Conservation (phyloP, 64 coral and sea anemone species). For the Exaiptasia diaphana region DNA sequence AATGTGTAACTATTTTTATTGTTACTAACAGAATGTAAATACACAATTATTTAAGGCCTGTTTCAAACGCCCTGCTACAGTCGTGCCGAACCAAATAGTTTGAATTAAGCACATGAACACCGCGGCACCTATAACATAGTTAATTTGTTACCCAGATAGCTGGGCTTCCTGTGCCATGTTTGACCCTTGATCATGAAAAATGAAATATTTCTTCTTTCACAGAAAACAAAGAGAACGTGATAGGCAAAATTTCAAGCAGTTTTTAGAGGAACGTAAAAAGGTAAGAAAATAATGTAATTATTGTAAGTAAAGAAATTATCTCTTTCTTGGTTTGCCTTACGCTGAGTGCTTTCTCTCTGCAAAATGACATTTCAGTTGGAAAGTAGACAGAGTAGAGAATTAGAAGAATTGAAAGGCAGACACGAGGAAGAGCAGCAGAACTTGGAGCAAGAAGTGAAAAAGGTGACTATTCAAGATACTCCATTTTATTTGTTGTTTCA, state of each 20-base stretch:
- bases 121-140: not conserved
- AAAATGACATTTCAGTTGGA: slow-evolving; percentile 19
- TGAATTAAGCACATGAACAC: not conserved
- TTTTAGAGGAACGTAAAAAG: slow-evolving; percentile 65
- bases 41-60: not conserved
- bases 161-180: not conserved
- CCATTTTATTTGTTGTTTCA: not conserved
- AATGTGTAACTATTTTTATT: not conserved
- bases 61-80: not conserved
- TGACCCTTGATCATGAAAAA: not conserved
- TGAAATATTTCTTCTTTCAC: not conserved
- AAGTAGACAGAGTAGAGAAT: slow-evolving; percentile 67
- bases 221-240: slow-evolving; percentile 64
- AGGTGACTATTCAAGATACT: no score
- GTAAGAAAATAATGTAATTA: not conserved
- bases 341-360: not conserved
- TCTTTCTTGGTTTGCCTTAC: not conserved
- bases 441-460: slow-evolving; percentile 59
- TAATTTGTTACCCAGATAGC: not conserved
- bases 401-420: slow-evolving; percentile 74
- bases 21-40: not conserved
- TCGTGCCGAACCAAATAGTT: not conserved
- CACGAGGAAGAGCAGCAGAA: slow-evolving; percentile 78
- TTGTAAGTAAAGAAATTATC: not conserved
- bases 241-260: slow-evolving; percentile 65